Evolutionary conservation across 2,797 vertebrate genomes (phyloP).

Genomic region (Dendrocincla tyrannina): DNA sequence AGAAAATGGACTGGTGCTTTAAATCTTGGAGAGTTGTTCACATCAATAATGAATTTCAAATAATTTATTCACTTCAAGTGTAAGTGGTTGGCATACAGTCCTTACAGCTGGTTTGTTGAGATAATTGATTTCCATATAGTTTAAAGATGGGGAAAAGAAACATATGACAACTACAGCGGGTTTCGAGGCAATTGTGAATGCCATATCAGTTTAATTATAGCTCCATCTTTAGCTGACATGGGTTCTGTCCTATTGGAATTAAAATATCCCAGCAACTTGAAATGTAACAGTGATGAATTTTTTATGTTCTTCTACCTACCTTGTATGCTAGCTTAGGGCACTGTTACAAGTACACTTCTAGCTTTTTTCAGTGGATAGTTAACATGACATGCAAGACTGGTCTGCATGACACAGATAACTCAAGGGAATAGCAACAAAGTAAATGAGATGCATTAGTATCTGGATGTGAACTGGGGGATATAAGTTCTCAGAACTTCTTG

Average conservation of each 20-base stretch:
- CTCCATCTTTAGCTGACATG: constrained; percentile 81
- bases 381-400: constrained; percentile 81
- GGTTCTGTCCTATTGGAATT: constrained; percentile 82
- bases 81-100: constrained; percentile 88
- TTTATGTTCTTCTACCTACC: constrained; percentile 76
- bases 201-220: constrained; percentile 86
- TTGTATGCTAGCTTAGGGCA: constrained; percentile 77
- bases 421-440: constrained; percentile 79
- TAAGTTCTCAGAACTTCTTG: constrained; percentile 90
- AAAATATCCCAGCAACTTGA: constrained; percentile 82
- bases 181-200: constrained; percentile 74
- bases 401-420: constrained; percentile 93
- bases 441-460: constrained; percentile 93
- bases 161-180: constrained; percentile 77
- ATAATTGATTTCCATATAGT: constrained; percentile 97
- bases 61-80: constrained; percentile 93
- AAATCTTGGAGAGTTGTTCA: constrained; percentile 82
- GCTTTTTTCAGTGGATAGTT: constrained; percentile 80
- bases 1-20: constrained; percentile 76
- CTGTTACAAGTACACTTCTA: constrained; percentile 79
- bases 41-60: constrained; percentile 93
- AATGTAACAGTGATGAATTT: constrained; percentile 83
- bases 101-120: constrained; percentile 92
- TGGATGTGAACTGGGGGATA: constrained; percentile 89
- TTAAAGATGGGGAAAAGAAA: constrained; percentile 85